Evolutionary conservation across 1,140 invertebrate species (phyloP), one percentile per base, ranked within the genome.

Genomic region (Chymomyza costata): DNA sequence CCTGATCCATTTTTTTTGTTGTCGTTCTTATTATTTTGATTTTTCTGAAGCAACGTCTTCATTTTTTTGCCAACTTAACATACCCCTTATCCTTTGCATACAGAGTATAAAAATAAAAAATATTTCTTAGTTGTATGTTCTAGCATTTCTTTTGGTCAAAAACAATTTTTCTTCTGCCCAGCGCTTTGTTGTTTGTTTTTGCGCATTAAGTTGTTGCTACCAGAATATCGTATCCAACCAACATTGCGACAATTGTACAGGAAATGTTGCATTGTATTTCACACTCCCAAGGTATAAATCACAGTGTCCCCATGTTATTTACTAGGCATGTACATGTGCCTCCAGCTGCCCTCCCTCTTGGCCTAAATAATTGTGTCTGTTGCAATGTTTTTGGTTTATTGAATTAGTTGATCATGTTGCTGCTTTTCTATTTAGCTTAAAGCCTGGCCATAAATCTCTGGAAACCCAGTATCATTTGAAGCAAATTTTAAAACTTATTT

Each of bases 131-230:
- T 8, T 46, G 25, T 41, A 47, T 65, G 37, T 48, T 47, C 53
- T 45, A 49, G 32, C 38, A 52, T 54, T 59, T 40, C 32, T 38
- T 38, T 47, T 41, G 66, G 56, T 68, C 37, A 59, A 58, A n/a
- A n/a, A 47, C 41, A 58, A 55, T 58, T 70, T 63, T 68, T 56
- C 55, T 54, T 44, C 49, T 46, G 60, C 45, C 52, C 60, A 51
- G 25, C 43, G 3, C 51, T 56, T 35, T 45, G 56, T 55, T 48
- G 60, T 59, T 65, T 65, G 48, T 65, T 74, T 63, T 69, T 65
- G 65, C 55, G 69, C 69, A 74, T 74, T 76, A 74, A 68, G 65
- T 70, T 76, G 65, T 70, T 63, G 49, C 52, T 54, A 52, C 60
- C 56, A 54, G 52, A 43, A 62, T 47, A 47, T 39, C 55, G 55